phyloP scores from a whole-genome alignment of 2,888 invertebrate genomes.

The Stomorhina lunata region DNA sequence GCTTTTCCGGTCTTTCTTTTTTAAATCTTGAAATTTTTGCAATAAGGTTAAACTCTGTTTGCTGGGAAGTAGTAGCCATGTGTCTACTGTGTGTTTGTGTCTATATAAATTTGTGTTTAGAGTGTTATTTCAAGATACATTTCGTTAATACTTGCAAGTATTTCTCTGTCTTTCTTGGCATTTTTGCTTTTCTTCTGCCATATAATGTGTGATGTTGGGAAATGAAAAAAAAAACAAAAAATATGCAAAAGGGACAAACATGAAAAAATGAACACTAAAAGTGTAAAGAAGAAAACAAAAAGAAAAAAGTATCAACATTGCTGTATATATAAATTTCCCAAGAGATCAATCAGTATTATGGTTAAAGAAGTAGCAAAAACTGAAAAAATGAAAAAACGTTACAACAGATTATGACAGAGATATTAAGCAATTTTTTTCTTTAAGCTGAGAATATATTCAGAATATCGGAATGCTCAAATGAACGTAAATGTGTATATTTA shows the following conservation, averaged over 20 bases:
- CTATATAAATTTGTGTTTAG: slow-evolving; percentile 14
- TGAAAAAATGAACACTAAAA: slow-evolving; percentile 62
- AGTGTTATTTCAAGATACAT: slow-evolving; percentile 9
- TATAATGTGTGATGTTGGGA: slow-evolving; percentile 27
- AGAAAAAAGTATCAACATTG: neutral
- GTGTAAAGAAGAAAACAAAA: slow-evolving; percentile 44
- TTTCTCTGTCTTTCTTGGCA: neutral
- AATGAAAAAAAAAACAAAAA: slow-evolving; percentile 62
- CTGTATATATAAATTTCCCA: slow-evolving; percentile 73
- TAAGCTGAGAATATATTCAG: neutral
- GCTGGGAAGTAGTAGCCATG: neutral
- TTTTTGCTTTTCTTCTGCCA: neutral
- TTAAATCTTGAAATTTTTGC: no score
- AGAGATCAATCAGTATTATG: slow-evolving; percentile 76
- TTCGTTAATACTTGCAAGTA: slow-evolving; percentile 19
- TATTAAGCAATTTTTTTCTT: slow-evolving; percentile 14
- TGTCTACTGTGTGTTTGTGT: neutral
- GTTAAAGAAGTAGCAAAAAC: slow-evolving; percentile 35
- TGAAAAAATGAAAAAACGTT: slow-evolving; percentile 16
- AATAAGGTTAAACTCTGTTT: no score
- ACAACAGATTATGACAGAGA: slow-evolving; percentile 40
- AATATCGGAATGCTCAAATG: neutral
- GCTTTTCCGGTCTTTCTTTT: no score
- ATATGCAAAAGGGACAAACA: slow-evolving; percentile 60
- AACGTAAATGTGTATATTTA: neutral